phyloP scores from a whole-genome alignment of 2,888 invertebrate species.

The Linnaemya tessellans region DNA sequence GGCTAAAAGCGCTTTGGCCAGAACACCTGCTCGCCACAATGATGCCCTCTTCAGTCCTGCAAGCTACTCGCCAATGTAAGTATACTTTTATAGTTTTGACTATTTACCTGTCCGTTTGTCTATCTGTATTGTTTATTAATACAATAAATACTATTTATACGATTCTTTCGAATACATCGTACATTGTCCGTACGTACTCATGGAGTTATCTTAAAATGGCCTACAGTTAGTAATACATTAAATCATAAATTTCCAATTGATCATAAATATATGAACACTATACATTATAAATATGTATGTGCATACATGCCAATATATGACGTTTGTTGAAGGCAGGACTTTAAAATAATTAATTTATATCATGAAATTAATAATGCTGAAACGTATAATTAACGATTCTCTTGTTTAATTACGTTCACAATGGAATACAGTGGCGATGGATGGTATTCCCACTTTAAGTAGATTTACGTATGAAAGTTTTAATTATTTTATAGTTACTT shows the following conservation, averaged over 20 bases:
- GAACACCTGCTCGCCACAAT: constrained; percentile 79
- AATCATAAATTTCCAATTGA: constrained; percentile 71
- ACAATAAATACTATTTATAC: constrained; percentile 47
- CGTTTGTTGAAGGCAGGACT: constrained; percentile 11
- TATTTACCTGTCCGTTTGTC: constrained; percentile 41
- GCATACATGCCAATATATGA: constrained; percentile 26
- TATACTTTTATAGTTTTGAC: constrained; percentile 63
- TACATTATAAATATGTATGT: not conserved
- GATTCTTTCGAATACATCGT: constrained; percentile 3
- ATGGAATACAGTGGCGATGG: too few species aligned
- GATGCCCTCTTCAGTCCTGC: constrained; percentile 81
- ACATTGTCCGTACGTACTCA: not conserved
- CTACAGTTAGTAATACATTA: constrained; percentile 62
- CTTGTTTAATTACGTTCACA: too few species aligned
- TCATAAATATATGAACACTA: constrained; percentile 62
- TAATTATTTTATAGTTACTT: too few species aligned
- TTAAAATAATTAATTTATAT: constrained; percentile 22
- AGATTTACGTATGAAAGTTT: too few species aligned
- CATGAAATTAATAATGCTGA: not conserved
- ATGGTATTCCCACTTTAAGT: too few species aligned
- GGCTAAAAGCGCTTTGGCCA: constrained; percentile 77
- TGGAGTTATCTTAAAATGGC: constrained; percentile 43
- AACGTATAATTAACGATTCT: not conserved
- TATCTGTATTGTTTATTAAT: constrained; percentile 39
- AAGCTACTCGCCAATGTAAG: constrained; percentile 82